A percentile compares a stretch with the other conserved stretches of the same genome.
These are phyloP conservation scores for Cremastobaeus sp. DNA, from an alignment of 2,888 invertebrate species.

Conservation along the genomic window DNA sequence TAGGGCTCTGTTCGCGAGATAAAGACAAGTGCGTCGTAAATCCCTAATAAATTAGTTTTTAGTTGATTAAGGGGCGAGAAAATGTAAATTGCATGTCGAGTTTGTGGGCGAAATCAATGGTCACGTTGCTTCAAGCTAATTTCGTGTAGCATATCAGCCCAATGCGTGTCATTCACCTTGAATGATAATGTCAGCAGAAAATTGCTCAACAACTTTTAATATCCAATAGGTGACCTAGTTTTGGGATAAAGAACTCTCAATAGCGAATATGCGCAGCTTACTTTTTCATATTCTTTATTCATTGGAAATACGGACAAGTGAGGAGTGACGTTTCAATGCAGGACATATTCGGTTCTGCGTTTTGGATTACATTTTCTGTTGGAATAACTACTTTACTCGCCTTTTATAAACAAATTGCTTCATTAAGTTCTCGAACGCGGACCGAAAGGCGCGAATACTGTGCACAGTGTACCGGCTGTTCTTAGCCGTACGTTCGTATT, in stretches of 20 bases:
- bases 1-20: neutral
- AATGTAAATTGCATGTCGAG: neutral
- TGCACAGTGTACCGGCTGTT: no score
- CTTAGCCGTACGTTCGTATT: no score
- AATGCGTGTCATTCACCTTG: neutral
- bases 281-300: constrained; percentile 18
- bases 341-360: neutral
- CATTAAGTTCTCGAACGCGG: no score
- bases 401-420: no score
- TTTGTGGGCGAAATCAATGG: neutral
- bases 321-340: constrained; percentile 6
- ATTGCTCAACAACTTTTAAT: constrained; percentile 36
- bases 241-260: constrained; percentile 21
- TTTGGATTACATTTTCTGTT: no score
- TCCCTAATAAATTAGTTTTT: neutral
- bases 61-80: neutral
- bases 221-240: constrained; percentile 42
- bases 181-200: constrained; percentile 16
- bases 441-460: no score
- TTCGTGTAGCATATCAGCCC: neutral
- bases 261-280: constrained; percentile 9
- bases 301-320: constrained; percentile 8
- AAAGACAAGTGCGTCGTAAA: constrained; percentile 5
- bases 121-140: neutral
- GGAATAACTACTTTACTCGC: no score